Conservation (phyloP, 2,113 vertebrate species). For the Beaufortia kweichowensis region DNA sequence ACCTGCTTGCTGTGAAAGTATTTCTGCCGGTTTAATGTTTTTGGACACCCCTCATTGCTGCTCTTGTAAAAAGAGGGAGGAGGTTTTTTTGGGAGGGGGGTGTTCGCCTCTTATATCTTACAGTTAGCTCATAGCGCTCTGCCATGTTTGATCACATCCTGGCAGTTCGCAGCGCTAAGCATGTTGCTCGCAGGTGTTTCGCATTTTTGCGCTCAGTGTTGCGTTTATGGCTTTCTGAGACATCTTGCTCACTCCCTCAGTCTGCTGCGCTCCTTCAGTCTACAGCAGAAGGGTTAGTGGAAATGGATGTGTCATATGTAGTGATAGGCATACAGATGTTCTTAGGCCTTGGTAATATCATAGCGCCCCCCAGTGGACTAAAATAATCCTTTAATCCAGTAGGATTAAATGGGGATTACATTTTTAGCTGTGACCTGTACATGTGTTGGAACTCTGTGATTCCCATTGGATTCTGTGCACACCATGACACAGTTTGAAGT, state of each 20-base stretch:
- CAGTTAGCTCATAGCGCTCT: conserved; percentile 48
- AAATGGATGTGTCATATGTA: conserved; percentile 38
- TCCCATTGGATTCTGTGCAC: neutral
- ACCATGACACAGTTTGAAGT: neutral
- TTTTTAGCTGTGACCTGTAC: neutral
- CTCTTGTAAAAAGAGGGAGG: conserved; percentile 44
- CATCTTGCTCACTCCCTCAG: conserved; percentile 33
- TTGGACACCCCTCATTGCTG: conserved; percentile 52
- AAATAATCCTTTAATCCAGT: neutral
- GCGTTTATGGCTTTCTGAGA: conserved; percentile 54
- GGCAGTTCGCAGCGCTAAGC: conserved; percentile 38
- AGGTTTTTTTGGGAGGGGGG: neutral
- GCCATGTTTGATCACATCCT: conserved; percentile 54
- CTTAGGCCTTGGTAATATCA: conserved; percentile 49
- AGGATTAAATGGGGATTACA: neutral
- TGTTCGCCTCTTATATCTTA: conserved; percentile 42
- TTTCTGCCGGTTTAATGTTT: conserved; percentile 47
- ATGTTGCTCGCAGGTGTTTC: conserved; percentile 54
- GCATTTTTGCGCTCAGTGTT: conserved; percentile 42
- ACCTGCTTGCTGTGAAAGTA: conserved; percentile 69
- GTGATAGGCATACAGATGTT: conserved; percentile 36
- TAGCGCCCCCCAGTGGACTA: conserved; percentile 56
- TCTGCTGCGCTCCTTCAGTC: conserved; percentile 8
- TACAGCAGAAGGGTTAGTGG: neutral
- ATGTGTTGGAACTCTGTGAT: neutral